Conservation (phyloP, 2,888 invertebrate species). For the Petrolisthes cinctipes region DNA sequence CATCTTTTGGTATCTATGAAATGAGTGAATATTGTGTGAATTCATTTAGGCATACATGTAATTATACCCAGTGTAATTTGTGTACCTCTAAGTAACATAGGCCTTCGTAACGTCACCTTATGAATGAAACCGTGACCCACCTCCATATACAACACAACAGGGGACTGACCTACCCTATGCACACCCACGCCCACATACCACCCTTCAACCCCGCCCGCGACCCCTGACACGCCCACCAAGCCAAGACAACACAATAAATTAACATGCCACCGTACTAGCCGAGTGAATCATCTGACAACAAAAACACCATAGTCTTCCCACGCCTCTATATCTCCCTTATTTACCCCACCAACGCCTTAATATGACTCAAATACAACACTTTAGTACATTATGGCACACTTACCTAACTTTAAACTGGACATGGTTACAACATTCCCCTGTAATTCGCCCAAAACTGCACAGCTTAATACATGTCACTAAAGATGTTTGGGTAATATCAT, state of each 20-base stretch:
- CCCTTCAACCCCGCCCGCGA: too few species aligned
- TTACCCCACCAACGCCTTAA: neutral
- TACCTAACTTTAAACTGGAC: conserved; percentile 68
- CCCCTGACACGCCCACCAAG: neutral
- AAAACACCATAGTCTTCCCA: conserved; percentile 52
- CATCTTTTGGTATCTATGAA: too few species aligned
- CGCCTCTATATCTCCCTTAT: conserved; percentile 5
- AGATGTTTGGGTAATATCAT: conserved; percentile 48
- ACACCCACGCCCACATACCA: too few species aligned
- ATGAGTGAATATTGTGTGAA: too few species aligned
- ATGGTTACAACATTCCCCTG: conserved; percentile 66
- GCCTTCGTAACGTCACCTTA: neutral
- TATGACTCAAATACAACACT: neutral
- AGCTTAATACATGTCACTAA: conserved; percentile 48
- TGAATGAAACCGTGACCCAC: conserved; percentile 4
- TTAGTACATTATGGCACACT: conserved; percentile 47
- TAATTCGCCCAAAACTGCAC: conserved; percentile 47
- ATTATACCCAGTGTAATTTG: too few species aligned
- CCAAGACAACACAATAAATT: neutral
- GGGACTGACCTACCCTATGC: too few species aligned
- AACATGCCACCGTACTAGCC: conserved; percentile 17
- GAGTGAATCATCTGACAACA: conserved; percentile 50
- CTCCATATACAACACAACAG: neutral
- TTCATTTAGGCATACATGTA: too few species aligned
- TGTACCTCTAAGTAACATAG: too few species aligned